Evolutionary conservation across 2,797 vertebrate species (phyloP), one percentile per base, ranked within the genome.

Genomic region (Arnoldichthys spilopterus): DNA sequence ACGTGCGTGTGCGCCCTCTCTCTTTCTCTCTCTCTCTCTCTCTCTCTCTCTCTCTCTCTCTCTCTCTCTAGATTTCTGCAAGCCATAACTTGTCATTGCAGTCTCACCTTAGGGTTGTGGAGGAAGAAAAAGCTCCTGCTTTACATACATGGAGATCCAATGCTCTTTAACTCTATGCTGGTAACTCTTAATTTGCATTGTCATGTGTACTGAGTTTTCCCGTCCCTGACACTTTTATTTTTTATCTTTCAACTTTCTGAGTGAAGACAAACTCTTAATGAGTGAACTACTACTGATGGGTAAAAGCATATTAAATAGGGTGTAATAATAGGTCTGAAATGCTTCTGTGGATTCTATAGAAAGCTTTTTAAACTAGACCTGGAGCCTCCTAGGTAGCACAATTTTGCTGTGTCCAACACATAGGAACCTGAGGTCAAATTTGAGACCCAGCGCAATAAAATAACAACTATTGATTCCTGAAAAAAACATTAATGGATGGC

Each of bases 41-140:
- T 45, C 1, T 34, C 49, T 37, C 7, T 34, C n/a, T 54, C 69
- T 37, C 81, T 87, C 83, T 84, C 43, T 45, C 43, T 45, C 43
- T 45, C 43, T 45, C 67, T 32, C 82, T 88, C 83, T 85, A 80
- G 81, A 86, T 86, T 87, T 83, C 82, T 87, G 89, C 92, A 92
- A 90, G 93, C 85, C 76, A 70, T 79, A 84, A 88, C 93, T 90
- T 90, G 93, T 90, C 90, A 87, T 85, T 89, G 89, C 84, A 91
- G 89, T 89, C 88, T 93, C 92, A 94, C 91, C 92, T 89, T 81
- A 59, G 90, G 93, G 92, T 91, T 81, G 51, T 87, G 89, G 86
- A 87, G 90, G 88, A 88, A 78, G 69, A 85, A 47, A 62, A 74
- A 74, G 40, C 11, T 88, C 88, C 70, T 90, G 79, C 24, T 85